These are phyloP conservation scores for Pseudolaguvia tuberculata DNA, from an alignment of 2,113 vertebrate genomes.

Conservation along the genomic window DNA sequence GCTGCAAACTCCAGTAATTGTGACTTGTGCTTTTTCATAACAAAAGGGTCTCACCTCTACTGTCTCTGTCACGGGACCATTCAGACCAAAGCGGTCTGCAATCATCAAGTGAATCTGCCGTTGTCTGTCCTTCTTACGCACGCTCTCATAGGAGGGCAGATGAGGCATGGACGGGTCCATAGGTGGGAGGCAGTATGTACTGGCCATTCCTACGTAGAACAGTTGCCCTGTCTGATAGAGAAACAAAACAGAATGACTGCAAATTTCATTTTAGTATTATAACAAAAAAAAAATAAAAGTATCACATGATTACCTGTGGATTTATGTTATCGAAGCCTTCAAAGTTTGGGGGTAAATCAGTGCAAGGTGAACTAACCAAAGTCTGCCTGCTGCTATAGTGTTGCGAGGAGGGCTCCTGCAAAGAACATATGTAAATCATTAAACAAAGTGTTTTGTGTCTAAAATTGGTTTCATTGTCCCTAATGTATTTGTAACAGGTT, in stretches of 20 bases:
- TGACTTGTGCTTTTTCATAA: not conserved
- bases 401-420: slow-evolving; percentile 64
- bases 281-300: too few species aligned
- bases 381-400: slow-evolving; percentile 77
- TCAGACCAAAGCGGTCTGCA: slow-evolving; percentile 73
- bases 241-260: not conserved
- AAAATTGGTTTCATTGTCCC: not conserved
- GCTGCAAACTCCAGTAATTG: slow-evolving; percentile 13
- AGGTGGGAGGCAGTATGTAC: slow-evolving; percentile 68
- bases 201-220: slow-evolving; percentile 69
- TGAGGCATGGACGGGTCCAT: slow-evolving; percentile 64
- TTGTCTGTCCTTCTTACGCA: slow-evolving; percentile 76
- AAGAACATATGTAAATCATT: too few species aligned
- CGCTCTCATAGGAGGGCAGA: slow-evolving; percentile 75
- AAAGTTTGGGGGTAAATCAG: slow-evolving; percentile 51
- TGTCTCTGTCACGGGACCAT: slow-evolving; percentile 60
- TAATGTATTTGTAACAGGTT: not conserved
- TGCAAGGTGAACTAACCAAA: slow-evolving; percentile 63
- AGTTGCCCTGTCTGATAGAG: slow-evolving; percentile 63
- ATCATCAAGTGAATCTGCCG: slow-evolving; percentile 80
- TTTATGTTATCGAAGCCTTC: slow-evolving; percentile 43
- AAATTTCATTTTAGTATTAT: too few species aligned
- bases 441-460: too few species aligned
- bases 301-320: slow-evolving; percentile 64
- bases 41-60: slow-evolving; percentile 64